Conservation (phyloP, 2,113 vertebrate species). For the Monarcha castaneiventris region DNA sequence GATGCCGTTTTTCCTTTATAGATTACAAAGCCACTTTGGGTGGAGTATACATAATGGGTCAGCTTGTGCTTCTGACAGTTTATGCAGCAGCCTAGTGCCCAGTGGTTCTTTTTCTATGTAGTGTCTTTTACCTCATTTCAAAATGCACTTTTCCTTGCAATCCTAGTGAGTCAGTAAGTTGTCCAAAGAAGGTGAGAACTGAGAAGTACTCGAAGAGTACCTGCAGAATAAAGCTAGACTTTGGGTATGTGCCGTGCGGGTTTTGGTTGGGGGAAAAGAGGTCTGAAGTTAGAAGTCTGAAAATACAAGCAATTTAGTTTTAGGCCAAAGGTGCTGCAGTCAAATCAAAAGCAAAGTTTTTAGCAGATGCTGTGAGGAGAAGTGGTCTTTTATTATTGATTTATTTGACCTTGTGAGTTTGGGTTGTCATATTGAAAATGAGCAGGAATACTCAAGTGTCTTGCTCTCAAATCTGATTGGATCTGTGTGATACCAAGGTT, state of each 20-base stretch:
- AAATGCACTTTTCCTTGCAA: background rate
- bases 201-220: background rate
- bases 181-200: background rate
- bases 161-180: background rate
- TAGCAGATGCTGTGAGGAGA: background rate
- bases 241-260: background rate
- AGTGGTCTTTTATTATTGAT: background rate
- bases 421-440: background rate
- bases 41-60: background rate
- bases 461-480: background rate
- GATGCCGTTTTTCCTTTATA: background rate
- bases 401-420: background rate
- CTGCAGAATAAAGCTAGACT: background rate
- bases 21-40: background rate
- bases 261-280: background rate
- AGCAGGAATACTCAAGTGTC: background rate
- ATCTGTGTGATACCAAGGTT: background rate
- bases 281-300: background rate
- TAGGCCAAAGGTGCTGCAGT: background rate
- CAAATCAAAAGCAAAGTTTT: background rate
- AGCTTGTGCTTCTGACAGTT: background rate
- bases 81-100: background rate
- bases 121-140: background rate
- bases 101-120: background rate
- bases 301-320: background rate